Evolutionary conservation across 2,113 vertebrate species (phyloP), one percentile per base, ranked within the genome.

Genomic region (Bufo bufo): DNA sequence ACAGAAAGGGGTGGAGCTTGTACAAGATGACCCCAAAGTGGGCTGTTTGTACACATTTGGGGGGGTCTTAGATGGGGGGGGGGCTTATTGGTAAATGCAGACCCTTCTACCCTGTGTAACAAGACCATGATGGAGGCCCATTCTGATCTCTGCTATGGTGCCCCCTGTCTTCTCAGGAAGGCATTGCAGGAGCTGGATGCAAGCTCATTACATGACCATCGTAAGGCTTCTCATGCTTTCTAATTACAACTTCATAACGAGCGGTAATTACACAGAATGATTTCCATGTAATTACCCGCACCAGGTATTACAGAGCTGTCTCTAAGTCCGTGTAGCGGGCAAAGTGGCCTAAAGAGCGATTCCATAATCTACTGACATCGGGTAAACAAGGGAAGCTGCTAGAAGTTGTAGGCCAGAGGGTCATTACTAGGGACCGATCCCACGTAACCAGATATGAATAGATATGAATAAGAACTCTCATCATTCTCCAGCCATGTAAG

Each of bases 181-280:
- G 12, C 2, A 45, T 45, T 72, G 69, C 33, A 72, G 13, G 1
- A 43, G 13, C 1, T 12, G 3, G 23, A 71, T 71, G n/a, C 23
- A 66, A 8, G n/a, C 65, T 72, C 33, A 72, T 72, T 2, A 72
- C 69, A 72, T 17, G 69, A 72, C 33, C 45, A 33, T 72, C 45
- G 45, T 72, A 45, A 47, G 20, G 17, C 69, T 6, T 17, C 14
- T 72, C 43, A 72, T 17, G 5, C 33, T 45, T 45, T 4, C 33
- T 72, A 47, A 72, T 72, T 72, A 45, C 6, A 17, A 17, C 69
- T 47, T 45, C 33, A 72, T 72, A 72, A 72, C 45, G 6, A 72
- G 69, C 69, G 16, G 69, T 72, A 72, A 72, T 72, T 72, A 72
- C 33, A 72, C 69, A 45, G 20, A 72, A 72, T 6, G 69, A 72